Conservation (phyloP, 1,140 invertebrate species). For the Drosophila arawakana region DNA sequence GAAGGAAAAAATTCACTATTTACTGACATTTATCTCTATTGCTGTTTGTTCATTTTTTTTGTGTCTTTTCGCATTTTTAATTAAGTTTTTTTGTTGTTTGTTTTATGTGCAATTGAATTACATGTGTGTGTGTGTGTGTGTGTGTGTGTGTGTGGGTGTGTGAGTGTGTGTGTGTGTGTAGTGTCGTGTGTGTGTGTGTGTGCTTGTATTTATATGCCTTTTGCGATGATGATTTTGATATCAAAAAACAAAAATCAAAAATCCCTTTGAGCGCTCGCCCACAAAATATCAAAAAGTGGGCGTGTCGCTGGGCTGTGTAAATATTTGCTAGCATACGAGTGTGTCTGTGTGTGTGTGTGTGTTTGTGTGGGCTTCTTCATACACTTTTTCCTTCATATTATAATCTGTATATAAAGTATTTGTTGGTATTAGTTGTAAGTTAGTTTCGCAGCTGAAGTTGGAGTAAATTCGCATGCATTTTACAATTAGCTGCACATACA, state of each 20-base stretch:
- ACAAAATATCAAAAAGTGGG: conserved; percentile 45
- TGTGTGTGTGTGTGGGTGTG: no score
- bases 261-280: conserved; percentile 40
- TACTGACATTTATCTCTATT: conserved; percentile 49
- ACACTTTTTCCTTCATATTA: conserved; percentile 4
- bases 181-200: no score
- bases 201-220: conserved; percentile 16
- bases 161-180: no score
- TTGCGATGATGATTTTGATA: conserved; percentile 38
- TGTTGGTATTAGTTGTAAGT: conserved; percentile 1
- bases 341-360: conserved; percentile 5
- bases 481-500: conserved; percentile 37
- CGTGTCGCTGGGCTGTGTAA: conserved; percentile 50
- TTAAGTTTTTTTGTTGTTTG: conserved; percentile 8
- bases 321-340: conserved; percentile 50
- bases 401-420: conserved; percentile 19
- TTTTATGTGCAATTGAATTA: conserved; percentile 40
- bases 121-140: background rate
- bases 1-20: conserved; percentile 54
- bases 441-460: conserved; percentile 8
- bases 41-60: conserved; percentile 21
- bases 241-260: conserved; percentile 78
- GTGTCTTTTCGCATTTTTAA: conserved; percentile 6
- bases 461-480: conserved; percentile 31
- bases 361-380: conserved; percentile 7